These are phyloP conservation scores for Bryconaethiops microstoma DNA, from an alignment of 2,797 vertebrate genomes.

Conservation along the genomic window DNA sequence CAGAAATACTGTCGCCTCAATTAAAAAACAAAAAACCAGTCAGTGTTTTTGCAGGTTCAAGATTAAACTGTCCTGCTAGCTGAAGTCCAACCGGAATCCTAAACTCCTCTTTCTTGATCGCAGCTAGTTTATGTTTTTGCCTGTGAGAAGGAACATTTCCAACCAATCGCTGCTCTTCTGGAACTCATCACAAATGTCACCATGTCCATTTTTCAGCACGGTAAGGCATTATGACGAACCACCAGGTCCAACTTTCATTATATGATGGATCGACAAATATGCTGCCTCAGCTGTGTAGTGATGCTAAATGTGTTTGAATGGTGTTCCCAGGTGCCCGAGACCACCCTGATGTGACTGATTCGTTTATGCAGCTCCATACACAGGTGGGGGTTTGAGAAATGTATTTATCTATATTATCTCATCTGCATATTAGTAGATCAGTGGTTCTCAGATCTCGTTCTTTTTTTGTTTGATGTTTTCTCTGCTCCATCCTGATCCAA, in stretches of 20 bases:
- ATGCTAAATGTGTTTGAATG: background rate
- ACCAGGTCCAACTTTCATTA: no score
- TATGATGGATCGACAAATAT: no score
- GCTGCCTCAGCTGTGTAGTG: no score
- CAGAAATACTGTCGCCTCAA: no score
- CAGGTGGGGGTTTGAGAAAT: slow-evolving; percentile 81
- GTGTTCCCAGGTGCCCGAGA: slow-evolving; percentile 88
- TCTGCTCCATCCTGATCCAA: no score
- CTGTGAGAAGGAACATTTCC: slow-evolving; percentile 86
- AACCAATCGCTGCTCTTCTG: slow-evolving; percentile 85
- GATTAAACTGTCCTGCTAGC: no score
- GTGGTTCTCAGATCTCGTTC: no score
- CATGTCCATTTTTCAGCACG: slow-evolving; percentile 91
- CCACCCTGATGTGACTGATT: slow-evolving; percentile 98
- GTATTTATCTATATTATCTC: slow-evolving; percentile 61
- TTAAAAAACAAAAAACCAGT: no score
- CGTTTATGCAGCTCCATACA: slow-evolving; percentile 98
- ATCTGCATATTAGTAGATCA: no score
- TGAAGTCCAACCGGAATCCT: no score
- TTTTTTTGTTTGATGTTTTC: no score
- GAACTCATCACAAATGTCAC: slow-evolving; percentile 90
- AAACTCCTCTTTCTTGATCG: background rate
- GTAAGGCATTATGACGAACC: slow-evolving; percentile 81
- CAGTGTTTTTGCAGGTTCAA: no score
- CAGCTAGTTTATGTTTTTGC: slow-evolving; percentile 96